Conservation (phyloP, 2,797 vertebrate species). For the Kryptolebias ocellatus region DNA sequence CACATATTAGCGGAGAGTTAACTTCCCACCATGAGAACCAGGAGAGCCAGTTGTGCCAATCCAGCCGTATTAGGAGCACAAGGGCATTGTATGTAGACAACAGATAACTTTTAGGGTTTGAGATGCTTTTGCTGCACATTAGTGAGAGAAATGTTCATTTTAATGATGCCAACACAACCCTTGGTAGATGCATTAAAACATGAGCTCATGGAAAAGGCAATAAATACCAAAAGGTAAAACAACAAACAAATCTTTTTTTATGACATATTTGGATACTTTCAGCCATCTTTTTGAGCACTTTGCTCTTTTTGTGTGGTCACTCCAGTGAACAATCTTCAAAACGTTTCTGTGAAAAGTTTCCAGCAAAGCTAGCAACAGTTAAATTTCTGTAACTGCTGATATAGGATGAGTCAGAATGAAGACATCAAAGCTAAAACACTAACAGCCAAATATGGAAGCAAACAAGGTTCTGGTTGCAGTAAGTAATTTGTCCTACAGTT, state of each 20-base stretch:
- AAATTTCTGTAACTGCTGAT: neutral
- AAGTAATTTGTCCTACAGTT: neutral
- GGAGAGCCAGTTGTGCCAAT: constrained; percentile 31
- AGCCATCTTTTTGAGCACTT: neutral
- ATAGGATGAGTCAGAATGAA: neutral
- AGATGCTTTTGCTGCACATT: constrained; percentile 13
- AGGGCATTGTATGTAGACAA: constrained; percentile 5
- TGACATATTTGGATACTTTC: neutral
- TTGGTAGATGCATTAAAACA: constrained; percentile 4
- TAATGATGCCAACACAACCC: constrained; percentile 9
- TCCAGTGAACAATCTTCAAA: neutral
- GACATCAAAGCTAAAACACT: neutral
- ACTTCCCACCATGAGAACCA: constrained; percentile 57
- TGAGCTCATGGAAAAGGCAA: constrained; percentile 12
- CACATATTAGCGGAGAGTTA: constrained; percentile 46
- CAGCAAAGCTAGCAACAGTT: neutral
- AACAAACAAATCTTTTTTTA: constrained; percentile 19
- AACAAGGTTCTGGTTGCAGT: neutral
- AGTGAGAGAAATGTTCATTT: constrained; percentile 13
- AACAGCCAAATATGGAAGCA: neutral
- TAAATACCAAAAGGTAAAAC: constrained; percentile 38
- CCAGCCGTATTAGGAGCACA: constrained; percentile 7
- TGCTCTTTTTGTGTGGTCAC: neutral
- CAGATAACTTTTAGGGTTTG: neutral
- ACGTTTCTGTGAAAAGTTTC: neutral